Conservation (phyloP, 2,888 invertebrate species). For the Pachliopta kotzebuea region DNA sequence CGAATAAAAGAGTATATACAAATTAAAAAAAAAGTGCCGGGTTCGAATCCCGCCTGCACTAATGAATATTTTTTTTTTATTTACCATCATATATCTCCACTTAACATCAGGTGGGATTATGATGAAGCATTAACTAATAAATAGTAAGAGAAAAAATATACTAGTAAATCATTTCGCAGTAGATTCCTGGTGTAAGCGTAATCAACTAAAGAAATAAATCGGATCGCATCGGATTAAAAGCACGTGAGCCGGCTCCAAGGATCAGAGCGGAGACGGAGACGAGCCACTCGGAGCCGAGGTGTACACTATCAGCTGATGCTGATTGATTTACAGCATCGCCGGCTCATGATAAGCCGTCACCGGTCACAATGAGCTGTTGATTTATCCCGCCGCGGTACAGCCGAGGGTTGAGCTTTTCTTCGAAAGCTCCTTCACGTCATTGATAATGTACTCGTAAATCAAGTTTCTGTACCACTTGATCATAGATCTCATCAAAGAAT, state of each 20-base stretch:
- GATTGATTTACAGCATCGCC: constrained; percentile 34
- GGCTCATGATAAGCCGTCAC: constrained; percentile 33
- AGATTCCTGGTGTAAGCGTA: too few species aligned
- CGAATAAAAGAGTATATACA: too few species aligned
- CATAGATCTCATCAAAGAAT: too few species aligned
- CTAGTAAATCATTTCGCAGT: too few species aligned
- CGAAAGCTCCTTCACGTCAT: neutral
- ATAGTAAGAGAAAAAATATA: too few species aligned
- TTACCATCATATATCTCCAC: too few species aligned
- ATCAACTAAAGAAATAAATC: too few species aligned
- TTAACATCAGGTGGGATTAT: too few species aligned
- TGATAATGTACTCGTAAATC: constrained; percentile 2
- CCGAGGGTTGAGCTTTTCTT: constrained; percentile 18
- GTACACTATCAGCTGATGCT: constrained; percentile 31
- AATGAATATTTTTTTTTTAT: too few species aligned
- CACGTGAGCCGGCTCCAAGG: constrained; percentile 11
- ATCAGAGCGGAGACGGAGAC: constrained; percentile 14
- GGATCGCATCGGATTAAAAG: constrained; percentile 15
- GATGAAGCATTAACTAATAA: too few species aligned
- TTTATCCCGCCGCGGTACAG: constrained; percentile 25
- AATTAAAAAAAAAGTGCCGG: too few species aligned
- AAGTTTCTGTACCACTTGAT: neutral
- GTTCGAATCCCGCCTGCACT: too few species aligned
- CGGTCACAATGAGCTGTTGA: constrained; percentile 30
- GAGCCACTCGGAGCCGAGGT: constrained; percentile 22